Evolutionary conservation across 2,797 vertebrate genomes (phyloP).

Genomic region (Chanos chanos): DNA sequence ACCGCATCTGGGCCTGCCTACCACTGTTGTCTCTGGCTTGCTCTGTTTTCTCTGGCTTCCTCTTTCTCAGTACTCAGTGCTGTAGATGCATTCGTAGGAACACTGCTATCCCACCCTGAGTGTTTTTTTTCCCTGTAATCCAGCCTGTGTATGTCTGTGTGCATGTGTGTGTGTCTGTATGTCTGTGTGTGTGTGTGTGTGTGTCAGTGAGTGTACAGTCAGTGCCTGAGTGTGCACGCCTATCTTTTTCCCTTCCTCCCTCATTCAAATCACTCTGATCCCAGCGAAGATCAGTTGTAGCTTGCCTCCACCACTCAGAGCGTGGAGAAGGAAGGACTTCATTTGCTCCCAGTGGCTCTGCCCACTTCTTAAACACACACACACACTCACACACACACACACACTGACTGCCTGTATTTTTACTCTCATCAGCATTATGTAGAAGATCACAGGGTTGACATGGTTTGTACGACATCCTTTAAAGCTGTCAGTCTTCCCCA

Average conservation of each 20-base stretch:
- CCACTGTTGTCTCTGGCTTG: neutral
- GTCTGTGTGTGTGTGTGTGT: neutral
- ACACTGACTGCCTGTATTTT: constrained; percentile 4
- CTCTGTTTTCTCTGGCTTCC: constrained; percentile 10
- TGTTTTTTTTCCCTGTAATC: constrained; percentile 8
- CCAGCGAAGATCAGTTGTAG: constrained; percentile 46
- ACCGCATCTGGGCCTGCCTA: constrained; percentile 45
- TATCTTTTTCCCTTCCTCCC: constrained; percentile 18
- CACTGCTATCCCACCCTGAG: constrained; percentile 21
- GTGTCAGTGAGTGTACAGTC: too few species aligned
- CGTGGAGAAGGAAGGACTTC: constrained; percentile 40
- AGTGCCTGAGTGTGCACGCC: constrained; percentile 21
- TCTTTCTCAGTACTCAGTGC: constrained; percentile 7
- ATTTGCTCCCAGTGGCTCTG: constrained; percentile 19
- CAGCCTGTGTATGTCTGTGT: constrained; percentile 23
- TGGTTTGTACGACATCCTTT: neutral
- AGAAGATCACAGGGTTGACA: neutral
- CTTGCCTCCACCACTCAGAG: constrained; percentile 37
- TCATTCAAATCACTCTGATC: constrained; percentile 42
- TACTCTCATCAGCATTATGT: constrained; percentile 4
- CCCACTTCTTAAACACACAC: constrained; percentile 2
- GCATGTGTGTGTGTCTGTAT: neutral
- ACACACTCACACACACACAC: neutral
- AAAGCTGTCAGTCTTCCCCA: neutral
- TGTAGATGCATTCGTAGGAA: constrained; percentile 24